Conservation (phyloP, 2,888 invertebrate genomes). For the Pilophorus perplexus region DNA sequence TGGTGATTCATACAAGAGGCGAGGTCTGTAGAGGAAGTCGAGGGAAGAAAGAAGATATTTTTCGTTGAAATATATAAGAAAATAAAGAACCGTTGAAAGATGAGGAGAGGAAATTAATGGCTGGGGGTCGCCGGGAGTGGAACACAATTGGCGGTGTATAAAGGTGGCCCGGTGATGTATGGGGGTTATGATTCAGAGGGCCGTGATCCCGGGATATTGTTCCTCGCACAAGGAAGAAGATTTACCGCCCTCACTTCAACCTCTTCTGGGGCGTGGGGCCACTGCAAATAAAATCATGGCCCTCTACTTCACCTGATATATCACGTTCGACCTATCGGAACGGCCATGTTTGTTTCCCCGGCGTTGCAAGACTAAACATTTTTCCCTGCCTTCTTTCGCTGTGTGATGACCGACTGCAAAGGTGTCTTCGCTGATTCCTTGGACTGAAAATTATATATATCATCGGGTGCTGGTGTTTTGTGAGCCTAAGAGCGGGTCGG, state of each 20-base stretch:
- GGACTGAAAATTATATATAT: too few relatives aligned
- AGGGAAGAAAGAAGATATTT: slow-evolving; percentile 6
- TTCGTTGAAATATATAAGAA: slow-evolving; percentile 13
- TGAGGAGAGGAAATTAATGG: slow-evolving; percentile 22
- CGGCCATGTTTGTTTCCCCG: slow-evolving; percentile 17
- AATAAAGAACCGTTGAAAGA: slow-evolving; percentile 28
- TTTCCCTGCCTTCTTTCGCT: too few relatives aligned
- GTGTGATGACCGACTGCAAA: too few relatives aligned
- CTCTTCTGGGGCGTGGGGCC: slow-evolving; percentile 24
- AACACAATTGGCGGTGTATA: slow-evolving; percentile 31
- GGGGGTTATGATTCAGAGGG: slow-evolving; percentile 28
- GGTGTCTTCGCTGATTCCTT: too few relatives aligned
- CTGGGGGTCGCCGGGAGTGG: slow-evolving; percentile 16
- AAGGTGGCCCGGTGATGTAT: slow-evolving; percentile 29
- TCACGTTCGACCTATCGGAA: slow-evolving; percentile 1
- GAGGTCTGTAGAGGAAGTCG: too few relatives aligned
- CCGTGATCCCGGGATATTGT: slow-evolving; percentile 28
- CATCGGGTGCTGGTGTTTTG: too few relatives aligned
- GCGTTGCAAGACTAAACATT: too few relatives aligned
- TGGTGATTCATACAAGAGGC: too few relatives aligned
- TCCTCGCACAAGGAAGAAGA: slow-evolving; percentile 23
- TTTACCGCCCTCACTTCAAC: slow-evolving; percentile 21
- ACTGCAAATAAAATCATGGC: slow-evolving; percentile 28
- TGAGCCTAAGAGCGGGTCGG: too few relatives aligned
- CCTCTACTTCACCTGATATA: slow-evolving; percentile 19